phyloP scores from a whole-genome alignment of 2,113 vertebrate species.

The Bujurquina vittata region DNA sequence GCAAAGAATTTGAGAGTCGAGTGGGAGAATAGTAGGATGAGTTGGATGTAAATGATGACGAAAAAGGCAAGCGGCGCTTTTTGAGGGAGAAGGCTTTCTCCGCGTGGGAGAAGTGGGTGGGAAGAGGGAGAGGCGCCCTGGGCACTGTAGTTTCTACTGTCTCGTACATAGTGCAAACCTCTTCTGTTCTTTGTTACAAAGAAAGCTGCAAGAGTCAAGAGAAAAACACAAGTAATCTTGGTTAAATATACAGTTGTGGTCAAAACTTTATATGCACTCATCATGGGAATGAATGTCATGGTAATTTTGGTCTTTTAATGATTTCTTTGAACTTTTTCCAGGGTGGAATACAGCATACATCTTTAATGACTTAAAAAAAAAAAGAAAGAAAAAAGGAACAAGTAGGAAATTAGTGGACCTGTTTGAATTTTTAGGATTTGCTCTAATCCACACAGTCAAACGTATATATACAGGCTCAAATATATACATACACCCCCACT shows the following conservation, averaged over 20 bases:
- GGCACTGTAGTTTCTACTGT: constrained; percentile 72
- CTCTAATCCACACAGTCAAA: not conserved
- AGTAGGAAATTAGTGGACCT: not conserved
- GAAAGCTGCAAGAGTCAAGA: constrained; percentile 45
- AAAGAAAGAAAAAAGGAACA: too few species aligned
- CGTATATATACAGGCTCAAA: not conserved
- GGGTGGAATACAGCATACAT: not conserved
- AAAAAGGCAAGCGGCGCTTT: constrained; percentile 78
- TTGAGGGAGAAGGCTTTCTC: constrained; percentile 89
- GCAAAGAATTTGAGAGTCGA: constrained; percentile 64
- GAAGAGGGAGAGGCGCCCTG: constrained; percentile 82
- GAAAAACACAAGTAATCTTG: not conserved
- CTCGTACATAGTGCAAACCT: constrained; percentile 77
- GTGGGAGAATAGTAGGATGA: constrained; percentile 72
- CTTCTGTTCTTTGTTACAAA: constrained; percentile 10
- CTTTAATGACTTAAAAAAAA: not conserved
- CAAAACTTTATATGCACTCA: not conserved
- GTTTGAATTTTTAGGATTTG: not conserved
- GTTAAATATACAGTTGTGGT: not conserved
- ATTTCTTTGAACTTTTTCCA: not conserved
- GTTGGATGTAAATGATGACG: constrained; percentile 73
- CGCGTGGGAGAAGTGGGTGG: constrained; percentile 85
- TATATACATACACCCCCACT: not conserved
- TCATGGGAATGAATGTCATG: too few species aligned
- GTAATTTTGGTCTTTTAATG: too few species aligned